Percentiles rank a stretch among this genome's conserved stretches.
These are phyloP conservation scores for Myrmecobius fasciatus DNA, from an alignment of 2,113 vertebrate species.

Conservation along the genomic window DNA sequence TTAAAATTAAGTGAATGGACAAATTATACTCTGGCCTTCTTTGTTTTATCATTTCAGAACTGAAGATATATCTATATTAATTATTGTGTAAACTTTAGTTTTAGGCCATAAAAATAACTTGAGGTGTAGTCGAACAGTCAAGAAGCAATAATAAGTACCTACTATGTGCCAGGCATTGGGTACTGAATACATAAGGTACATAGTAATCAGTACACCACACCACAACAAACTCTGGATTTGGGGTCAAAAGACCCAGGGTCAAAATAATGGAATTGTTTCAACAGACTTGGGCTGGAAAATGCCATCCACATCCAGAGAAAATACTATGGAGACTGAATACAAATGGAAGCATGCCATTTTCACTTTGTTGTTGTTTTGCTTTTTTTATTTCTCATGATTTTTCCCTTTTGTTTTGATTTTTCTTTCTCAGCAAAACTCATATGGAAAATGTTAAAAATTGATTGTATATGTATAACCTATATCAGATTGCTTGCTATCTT, in stretches of 20 bases:
- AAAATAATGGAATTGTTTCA: neutral
- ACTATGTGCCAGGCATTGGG: neutral
- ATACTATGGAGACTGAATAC: no score
- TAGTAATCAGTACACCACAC: neutral
- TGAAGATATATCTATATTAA: neutral
- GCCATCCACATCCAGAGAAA: no score
- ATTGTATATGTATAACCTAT: no score
- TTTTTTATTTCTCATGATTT: no score
- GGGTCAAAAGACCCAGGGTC: neutral
- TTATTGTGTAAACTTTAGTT: neutral
- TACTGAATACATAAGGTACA: neutral
- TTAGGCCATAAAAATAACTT: neutral
- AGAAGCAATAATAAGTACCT: neutral
- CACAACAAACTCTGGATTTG: neutral
- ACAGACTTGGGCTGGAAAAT: no score
- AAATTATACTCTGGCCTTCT: conserved; percentile 22
- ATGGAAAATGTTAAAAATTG: no score
- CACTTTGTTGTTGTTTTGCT: no score
- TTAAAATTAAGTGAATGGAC: conserved; percentile 64
- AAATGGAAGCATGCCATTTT: no score
- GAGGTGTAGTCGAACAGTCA: neutral
- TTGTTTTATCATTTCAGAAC: neutral
- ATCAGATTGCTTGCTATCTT: no score
- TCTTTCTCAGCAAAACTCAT: no score
- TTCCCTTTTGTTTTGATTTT: no score